A percentile compares a stretch with the other conserved stretches of the same genome.
Evolutionary conservation across 2,797 vertebrate species (phyloP).

Genomic region (Champsocephalus esox): DNA sequence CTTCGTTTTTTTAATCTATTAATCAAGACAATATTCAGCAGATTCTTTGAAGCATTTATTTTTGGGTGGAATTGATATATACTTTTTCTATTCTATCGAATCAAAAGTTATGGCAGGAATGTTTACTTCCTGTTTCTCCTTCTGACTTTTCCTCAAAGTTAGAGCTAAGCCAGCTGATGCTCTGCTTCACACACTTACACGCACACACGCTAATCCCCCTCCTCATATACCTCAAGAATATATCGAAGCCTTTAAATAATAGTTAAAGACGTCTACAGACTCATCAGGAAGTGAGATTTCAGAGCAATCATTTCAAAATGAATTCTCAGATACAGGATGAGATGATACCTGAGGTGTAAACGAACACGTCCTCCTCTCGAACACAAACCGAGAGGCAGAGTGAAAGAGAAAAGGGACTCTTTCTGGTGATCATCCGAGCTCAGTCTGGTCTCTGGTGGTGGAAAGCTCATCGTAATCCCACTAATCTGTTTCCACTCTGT

Average conservation of each 20-base stretch:
- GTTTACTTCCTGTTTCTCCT: neutral
- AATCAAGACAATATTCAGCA: too few species aligned
- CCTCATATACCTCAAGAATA: neutral
- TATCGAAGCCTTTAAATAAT: neutral
- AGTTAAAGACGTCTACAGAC: neutral
- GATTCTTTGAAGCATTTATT: too few species aligned
- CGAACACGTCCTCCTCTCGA: neutral
- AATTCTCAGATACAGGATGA: neutral
- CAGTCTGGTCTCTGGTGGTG: constrained; percentile 54
- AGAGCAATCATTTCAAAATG: neutral
- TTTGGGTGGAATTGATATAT: neutral
- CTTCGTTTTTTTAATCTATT: too few species aligned
- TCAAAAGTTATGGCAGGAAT: neutral
- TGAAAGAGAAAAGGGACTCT: constrained; percentile 55
- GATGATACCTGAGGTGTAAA: neutral
- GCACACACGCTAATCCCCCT: neutral
- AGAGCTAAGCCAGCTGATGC: constrained; percentile 18
- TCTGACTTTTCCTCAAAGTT: neutral
- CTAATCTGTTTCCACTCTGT: constrained; percentile 79
- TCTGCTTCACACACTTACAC: neutral
- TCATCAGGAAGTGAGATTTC: neutral
- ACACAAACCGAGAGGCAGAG: neutral
- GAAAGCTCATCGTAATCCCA: constrained; percentile 73
- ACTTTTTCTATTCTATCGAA: too few species aligned
- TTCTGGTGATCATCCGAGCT: constrained; percentile 61